phyloP scores from a whole-genome alignment of 2,888 invertebrate species.

The Girardia tigrina region DNA sequence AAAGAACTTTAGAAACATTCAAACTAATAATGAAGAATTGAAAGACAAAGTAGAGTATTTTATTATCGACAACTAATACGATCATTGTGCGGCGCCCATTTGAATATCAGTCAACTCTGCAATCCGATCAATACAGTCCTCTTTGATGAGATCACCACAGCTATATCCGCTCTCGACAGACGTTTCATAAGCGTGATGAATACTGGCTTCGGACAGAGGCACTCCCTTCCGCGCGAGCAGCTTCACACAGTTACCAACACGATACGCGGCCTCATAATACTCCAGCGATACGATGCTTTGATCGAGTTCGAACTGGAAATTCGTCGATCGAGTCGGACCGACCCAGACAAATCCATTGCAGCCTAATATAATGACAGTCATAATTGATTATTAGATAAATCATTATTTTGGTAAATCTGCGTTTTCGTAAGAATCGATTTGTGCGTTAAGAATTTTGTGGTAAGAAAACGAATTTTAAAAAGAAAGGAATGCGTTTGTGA shows the following conservation, averaged over 20 bases:
- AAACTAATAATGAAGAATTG: too few relatives aligned
- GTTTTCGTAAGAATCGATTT: too few relatives aligned
- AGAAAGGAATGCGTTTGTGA: too few relatives aligned
- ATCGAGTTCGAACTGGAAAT: background rate
- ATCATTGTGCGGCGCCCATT: background rate
- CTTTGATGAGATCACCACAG: background rate
- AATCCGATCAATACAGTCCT: background rate
- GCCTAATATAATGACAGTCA: too few relatives aligned
- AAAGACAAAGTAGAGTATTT: too few relatives aligned
- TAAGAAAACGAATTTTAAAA: too few relatives aligned
- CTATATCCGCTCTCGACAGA: background rate
- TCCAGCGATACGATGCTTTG: background rate
- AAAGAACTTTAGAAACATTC: too few relatives aligned
- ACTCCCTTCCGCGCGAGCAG: background rate
- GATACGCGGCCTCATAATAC: background rate
- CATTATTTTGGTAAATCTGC: too few relatives aligned
- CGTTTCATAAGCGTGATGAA: background rate
- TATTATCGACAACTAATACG: too few relatives aligned
- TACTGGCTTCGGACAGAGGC: background rate
- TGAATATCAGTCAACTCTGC: slow-evolving; percentile 6
- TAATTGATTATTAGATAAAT: too few relatives aligned
- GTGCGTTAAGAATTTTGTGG: too few relatives aligned
- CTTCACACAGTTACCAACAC: background rate
- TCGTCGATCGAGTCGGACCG: background rate
- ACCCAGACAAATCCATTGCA: background rate